A percentile compares a stretch with the other conserved stretches of the same genome.
Conservation (phyloP, 2,888 invertebrate species). For the Willowsia nigromaculata region DNA sequence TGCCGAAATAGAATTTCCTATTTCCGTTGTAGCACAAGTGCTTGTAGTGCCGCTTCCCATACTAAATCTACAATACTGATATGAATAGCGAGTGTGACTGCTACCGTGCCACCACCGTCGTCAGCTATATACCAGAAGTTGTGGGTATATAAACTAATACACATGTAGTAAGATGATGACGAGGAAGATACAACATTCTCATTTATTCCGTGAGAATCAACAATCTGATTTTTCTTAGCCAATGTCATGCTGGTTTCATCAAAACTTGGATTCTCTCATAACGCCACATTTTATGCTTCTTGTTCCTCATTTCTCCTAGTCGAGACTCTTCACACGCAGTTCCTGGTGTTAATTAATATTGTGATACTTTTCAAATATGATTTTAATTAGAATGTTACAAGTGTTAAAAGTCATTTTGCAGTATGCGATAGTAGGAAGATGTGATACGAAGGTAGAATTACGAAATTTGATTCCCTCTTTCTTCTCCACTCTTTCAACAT, state of each 20-base stretch:
- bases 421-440: not conserved
- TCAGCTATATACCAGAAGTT: not conserved
- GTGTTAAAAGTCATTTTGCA: not conserved
- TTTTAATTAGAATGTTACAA: conserved; percentile 40
- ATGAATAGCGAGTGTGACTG: not conserved
- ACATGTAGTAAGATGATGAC: not conserved
- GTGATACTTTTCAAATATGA: conserved; percentile 41
- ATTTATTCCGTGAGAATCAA: conserved; percentile 46
- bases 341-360: not conserved
- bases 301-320: not conserved
- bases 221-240: conserved; percentile 33
- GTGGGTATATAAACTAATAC: not conserved
- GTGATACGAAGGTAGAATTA: not conserved
- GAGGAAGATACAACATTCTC: not conserved
- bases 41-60: not conserved
- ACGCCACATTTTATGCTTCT: not conserved
- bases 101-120: not conserved
- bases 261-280: not conserved
- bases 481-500: conserved; percentile 27
- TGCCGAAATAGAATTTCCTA: conserved; percentile 40
- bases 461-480: conserved; percentile 21
- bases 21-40: conserved; percentile 17
- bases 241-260: conserved; percentile 40
- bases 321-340: not conserved
- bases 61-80: conserved; percentile 6